Base-by-base conservation (phyloP, 2,113 vertebrate species). In the Pardalotus punctatus region DNA sequence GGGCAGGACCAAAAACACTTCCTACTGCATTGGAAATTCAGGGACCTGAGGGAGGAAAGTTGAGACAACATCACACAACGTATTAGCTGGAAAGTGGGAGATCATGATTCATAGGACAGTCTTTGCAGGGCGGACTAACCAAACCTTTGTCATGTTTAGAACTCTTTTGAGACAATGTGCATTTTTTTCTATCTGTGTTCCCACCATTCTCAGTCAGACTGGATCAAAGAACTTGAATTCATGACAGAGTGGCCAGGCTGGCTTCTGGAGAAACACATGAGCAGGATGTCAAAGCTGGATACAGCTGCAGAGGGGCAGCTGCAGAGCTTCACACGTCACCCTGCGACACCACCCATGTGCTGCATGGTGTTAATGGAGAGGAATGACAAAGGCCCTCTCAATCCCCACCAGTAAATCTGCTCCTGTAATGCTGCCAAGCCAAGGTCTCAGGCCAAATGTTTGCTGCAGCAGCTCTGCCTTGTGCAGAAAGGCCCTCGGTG, bases 341-440 rank as follows among this genome's bases (percentile, higher is more conserved):
- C 81, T 84, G 72, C 74, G 92, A 81, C 72, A 89, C 42, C 60
- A 29, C 31, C 35, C 78, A 9, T 81, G 86, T 78, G 67, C 77
- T 70, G 60, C 50, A 33, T 90, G 54, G 78, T 85, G 88, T 73
- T 96, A 94, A 96, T 47, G 45, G 74, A 90, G 78, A 93, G 54
- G 45, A 94, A 90, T 62, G 62, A 84, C 88, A 93, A 76, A 95
- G 86, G 54, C 50, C 58, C 58, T 16, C 74, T 92, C 53, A 70
- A 86, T 92, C 79, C 81, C 50, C 71, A 45, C 17, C 71, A 80
- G 70, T 70, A 90, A 94, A 90, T 88, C 79, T 90, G 35, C 16
- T 86, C 50, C 66, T 82, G 79, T 69, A 48, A 48, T 2, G 42
- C 23, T 90, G 81, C 92, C 90, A 92, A 85, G 43, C 18, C 77